These are phyloP conservation scores for Prunella himalayana DNA, from an alignment of 2,113 vertebrate genomes.

Conservation along the genomic window DNA sequence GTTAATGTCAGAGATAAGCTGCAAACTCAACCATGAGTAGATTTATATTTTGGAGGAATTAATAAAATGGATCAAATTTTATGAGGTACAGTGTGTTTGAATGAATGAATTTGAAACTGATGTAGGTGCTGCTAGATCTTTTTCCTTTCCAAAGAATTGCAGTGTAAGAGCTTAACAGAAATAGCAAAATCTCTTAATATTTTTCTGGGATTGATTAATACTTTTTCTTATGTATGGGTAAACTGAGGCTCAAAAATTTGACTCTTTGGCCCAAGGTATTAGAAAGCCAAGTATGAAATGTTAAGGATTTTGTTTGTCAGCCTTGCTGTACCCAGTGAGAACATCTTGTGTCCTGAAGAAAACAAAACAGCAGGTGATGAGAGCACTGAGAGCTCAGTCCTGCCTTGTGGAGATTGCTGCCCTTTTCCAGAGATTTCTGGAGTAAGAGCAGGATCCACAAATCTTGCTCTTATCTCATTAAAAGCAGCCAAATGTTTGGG, in stretches of 20 bases:
- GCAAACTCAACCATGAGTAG: not conserved
- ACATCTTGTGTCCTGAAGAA: not conserved
- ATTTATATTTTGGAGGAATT: not conserved
- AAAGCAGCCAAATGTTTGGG: constrained; percentile 33
- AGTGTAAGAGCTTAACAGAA: not conserved
- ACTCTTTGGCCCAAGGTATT: not conserved
- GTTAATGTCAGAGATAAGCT: not conserved
- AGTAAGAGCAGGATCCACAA: not conserved
- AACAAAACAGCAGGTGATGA: rapidly evolving
- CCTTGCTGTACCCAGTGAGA: not conserved
- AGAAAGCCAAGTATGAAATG: not conserved
- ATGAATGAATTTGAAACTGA: not conserved
- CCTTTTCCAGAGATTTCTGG: constrained; percentile 2
- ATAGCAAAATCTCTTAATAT: not conserved
- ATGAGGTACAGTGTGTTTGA: not conserved
- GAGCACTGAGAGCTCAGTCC: not conserved
- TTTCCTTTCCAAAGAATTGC: not conserved
- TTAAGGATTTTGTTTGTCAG: not conserved
- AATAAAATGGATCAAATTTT: not conserved
- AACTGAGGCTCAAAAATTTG: not conserved
- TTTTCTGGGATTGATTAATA: not conserved
- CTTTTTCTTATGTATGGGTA: not conserved
- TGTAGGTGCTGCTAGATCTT: not conserved
- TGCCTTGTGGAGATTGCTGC: not conserved
- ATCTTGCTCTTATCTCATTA: not conserved